Evolutionary conservation across 2,888 invertebrate species (phyloP).

Genomic region (Melinaea marsaeus): DNA sequence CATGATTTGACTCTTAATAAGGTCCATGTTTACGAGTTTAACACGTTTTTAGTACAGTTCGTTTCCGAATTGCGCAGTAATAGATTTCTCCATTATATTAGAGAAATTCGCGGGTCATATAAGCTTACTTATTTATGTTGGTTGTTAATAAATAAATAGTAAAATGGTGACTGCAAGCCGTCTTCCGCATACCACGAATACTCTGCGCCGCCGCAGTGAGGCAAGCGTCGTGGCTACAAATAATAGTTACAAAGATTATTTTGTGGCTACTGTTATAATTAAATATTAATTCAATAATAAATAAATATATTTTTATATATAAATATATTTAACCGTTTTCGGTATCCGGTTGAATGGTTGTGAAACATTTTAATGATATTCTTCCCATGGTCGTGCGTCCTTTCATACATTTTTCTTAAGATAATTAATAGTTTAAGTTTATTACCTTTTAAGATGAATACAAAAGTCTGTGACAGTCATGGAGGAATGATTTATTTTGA

Average conservation of each 20-base stretch:
- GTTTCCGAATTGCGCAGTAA: constrained; percentile 27
- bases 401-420: constrained; percentile 5
- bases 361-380: background rate
- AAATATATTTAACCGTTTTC: background rate
- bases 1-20: constrained; percentile 10
- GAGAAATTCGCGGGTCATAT: constrained; percentile 30
- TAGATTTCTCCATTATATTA: constrained; percentile 27
- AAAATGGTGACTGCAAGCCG: constrained; percentile 36
- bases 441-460: background rate
- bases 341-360: background rate
- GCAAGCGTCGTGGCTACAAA: constrained; percentile 36
- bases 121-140: constrained; percentile 30
- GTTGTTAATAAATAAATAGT: constrained; percentile 30
- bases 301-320: background rate
- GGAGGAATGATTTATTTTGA: background rate
- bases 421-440: background rate
- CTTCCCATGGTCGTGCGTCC: constrained; percentile 3
- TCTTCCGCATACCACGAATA: constrained; percentile 63
- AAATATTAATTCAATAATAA: background rate
- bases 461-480: background rate
- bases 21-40: constrained; percentile 32
- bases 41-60: constrained; percentile 21
- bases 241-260: constrained; percentile 25
- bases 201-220: constrained; percentile 45
- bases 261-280: background rate